A percentile compares a stretch with the other conserved stretches of the same genome.
These are phyloP conservation scores for Oxyteleia sp. DNA, from an alignment of 2,888 invertebrate species.

Conservation along the genomic window DNA sequence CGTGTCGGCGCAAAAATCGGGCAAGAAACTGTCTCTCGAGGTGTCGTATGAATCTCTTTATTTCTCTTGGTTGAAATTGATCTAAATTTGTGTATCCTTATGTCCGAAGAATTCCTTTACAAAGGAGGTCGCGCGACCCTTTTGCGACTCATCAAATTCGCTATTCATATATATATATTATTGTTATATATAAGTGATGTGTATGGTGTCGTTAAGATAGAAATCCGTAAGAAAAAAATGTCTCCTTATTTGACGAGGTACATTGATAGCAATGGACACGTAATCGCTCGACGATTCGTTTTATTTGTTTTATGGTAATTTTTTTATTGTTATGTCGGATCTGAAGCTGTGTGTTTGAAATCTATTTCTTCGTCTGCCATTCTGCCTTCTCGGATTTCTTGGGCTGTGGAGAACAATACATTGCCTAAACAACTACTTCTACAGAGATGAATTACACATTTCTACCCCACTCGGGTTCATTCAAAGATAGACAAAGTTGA, in stretches of 20 bases:
- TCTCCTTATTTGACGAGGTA: constrained; percentile 53
- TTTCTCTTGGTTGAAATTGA: constrained; percentile 47
- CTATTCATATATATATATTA: constrained; percentile 14
- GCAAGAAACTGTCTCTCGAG: constrained; percentile 11
- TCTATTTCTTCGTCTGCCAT: constrained; percentile 91
- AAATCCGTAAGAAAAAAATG: constrained; percentile 73
- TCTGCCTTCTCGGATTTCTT: constrained; percentile 93
- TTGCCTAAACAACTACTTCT: constrained; percentile 83
- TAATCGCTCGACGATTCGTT: constrained; percentile 73
- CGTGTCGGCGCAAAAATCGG: background rate
- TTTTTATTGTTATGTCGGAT: constrained; percentile 65
- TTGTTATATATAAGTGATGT: constrained; percentile 23
- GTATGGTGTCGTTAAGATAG: constrained; percentile 53
- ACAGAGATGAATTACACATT: constrained; percentile 61
- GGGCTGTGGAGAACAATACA: constrained; percentile 90
- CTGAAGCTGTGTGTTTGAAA: constrained; percentile 78
- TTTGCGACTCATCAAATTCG: background rate
- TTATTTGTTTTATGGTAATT: constrained; percentile 65
- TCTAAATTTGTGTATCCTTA: constrained; percentile 41
- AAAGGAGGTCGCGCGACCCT: constrained; percentile 1
- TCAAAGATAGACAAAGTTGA: constrained; percentile 13
- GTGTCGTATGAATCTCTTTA: constrained; percentile 55
- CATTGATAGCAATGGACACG: constrained; percentile 60
- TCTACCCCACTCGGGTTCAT: constrained; percentile 28
- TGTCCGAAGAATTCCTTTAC: constrained; percentile 25